Evolutionary conservation across 2,797 vertebrate genomes (phyloP), one percentile per base, ranked within the genome.

Genomic region (Melanotaenia pygmaea): DNA sequence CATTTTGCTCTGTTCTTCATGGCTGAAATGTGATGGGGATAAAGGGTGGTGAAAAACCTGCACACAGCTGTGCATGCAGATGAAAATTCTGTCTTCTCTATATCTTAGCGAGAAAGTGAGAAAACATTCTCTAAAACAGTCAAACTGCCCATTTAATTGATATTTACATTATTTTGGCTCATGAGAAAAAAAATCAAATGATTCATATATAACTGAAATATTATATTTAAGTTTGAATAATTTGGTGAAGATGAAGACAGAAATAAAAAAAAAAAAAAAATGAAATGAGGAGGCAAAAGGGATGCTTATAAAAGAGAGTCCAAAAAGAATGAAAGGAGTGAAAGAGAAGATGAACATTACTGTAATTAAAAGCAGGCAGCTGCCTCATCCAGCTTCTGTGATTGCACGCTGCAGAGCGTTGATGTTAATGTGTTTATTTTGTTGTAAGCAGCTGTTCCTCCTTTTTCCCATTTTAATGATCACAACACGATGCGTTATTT

Each of bases 391-490:
- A 76, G 83, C 76, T 76, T 84, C 74, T 79, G 81, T 92, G 85
- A 91, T 91, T 92, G 82, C 86, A 76, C 57, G 56, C 74, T 77
- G 79, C 10, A 56, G 80, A 80, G 74, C 76, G 73, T 70, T 79
- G 80, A 82, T 87, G 87, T 85, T 92, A 89, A 93, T 91, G 85
- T 88, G 89, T 90, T 93, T 90, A 86, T 91, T 91, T 91, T 84
- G 81, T 86, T 86, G 79, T 85, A 78, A 88, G 84, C 92, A 93
- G 91, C 89, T 92, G 92, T 90, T 92, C 79, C 64, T 84, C 64
- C 59, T 74, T 82, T 69, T 77, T 68, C 63, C 85, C 45, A 59
- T 91, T 91, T 89, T 91, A 89, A 92, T 90, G 83, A 91, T 89
- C 82, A 84, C 73, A 83, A 73, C 92, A 92, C 45, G 28, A 82